These are phyloP conservation scores for Paramuricea clavata DNA, from an alignment of 92 coral and sea anemone species.

Conservation along the genomic window DNA sequence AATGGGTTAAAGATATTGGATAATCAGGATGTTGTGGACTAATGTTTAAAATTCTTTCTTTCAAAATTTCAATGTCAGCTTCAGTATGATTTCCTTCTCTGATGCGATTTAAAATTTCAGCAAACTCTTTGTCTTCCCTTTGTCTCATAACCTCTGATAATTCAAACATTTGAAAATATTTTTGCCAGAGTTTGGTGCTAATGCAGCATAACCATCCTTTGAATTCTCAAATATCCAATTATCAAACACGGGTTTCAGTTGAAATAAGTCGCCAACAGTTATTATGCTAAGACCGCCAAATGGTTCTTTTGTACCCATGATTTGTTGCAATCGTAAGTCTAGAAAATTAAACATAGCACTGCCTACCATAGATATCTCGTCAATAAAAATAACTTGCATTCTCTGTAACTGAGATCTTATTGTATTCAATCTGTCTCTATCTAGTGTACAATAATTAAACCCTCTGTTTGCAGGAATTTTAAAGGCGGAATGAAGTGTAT, in stretches of 20 bases:
- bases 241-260: conserved; percentile 58
- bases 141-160: neutral
- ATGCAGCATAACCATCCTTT: neutral
- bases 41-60: conserved; percentile 45
- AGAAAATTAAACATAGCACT: conserved; percentile 76
- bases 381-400: conserved; percentile 63
- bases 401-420: conserved; percentile 53
- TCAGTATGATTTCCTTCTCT: conserved; percentile 76
- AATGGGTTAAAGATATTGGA: conserved; percentile 31
- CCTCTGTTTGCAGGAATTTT: conserved; percentile 39
- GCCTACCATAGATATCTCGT: conserved; percentile 79
- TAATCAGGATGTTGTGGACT: conserved; percentile 43
- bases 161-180: neutral
- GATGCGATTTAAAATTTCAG: conserved; percentile 75
- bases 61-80: conserved; percentile 52
- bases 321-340: conserved; percentile 50
- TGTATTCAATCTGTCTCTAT: conserved; percentile 57
- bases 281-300: conserved; percentile 74
- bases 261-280: conserved; percentile 75
- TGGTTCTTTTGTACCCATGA: conserved; percentile 48
- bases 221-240: neutral
- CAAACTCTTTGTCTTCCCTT: conserved; percentile 19
- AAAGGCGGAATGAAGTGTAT: conserved; percentile 60
- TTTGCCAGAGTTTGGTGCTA: conserved; percentile 38
- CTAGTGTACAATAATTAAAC: conserved; percentile 38